These are phyloP conservation scores for Psammodynastes pulverulentus DNA, from an alignment of 2,113 vertebrate genomes.

Conservation along the genomic window DNA sequence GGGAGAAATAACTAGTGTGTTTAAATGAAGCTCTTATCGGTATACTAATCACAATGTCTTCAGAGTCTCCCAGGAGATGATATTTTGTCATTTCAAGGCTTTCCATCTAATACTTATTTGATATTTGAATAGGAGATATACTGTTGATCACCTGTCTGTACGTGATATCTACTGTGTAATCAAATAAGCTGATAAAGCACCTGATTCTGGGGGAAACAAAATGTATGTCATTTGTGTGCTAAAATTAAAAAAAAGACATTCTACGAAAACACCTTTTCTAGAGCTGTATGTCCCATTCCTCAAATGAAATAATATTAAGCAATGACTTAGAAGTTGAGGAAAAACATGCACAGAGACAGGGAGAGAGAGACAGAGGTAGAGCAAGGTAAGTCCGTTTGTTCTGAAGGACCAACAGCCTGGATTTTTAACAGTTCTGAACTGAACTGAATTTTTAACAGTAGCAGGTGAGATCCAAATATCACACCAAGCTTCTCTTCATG, in stretches of 20 bases:
- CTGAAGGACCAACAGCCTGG: not conserved
- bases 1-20: not conserved
- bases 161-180: rapidly evolving
- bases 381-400: not conserved
- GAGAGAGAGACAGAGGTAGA: too few species aligned
- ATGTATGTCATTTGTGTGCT: rapidly evolving
- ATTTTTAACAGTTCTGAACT: conserved; percentile 3
- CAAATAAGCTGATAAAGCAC: not conserved
- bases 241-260: not conserved
- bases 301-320: not conserved
- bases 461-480: not conserved
- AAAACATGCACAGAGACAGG: not conserved
- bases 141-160: rapidly evolving
- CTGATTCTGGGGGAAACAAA: not conserved
- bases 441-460: not conserved
- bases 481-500: not conserved
- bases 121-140: not conserved
- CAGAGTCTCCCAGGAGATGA: not conserved
- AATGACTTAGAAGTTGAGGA: not conserved
- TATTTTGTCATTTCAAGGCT: not conserved
- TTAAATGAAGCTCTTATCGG: not conserved
- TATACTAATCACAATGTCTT: not conserved
- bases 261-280: rapidly evolving
- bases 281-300: not conserved
- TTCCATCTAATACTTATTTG: not conserved